A percentile compares a stretch with the other conserved stretches of the same genome.
Conservation (phyloP, 1,140 invertebrate species). For the Magallana angulata region DNA sequence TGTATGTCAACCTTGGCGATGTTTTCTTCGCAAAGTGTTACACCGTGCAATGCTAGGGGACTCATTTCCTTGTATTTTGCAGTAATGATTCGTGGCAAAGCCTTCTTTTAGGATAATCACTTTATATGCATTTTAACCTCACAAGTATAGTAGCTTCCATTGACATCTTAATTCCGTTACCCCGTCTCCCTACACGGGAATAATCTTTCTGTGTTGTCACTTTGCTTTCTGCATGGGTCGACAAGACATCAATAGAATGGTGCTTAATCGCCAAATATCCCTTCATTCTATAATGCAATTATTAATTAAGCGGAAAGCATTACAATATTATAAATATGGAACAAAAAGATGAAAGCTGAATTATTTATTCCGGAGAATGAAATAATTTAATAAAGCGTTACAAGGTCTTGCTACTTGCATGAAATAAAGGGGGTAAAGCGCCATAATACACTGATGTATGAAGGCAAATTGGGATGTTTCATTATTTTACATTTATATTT, state of each 20-base stretch:
- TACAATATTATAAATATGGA: constrained; percentile 37
- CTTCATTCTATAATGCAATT: constrained; percentile 9
- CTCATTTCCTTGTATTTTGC: constrained; percentile 16
- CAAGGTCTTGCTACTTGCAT: constrained; percentile 26
- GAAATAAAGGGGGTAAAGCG: constrained; percentile 24
- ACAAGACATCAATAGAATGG: neutral
- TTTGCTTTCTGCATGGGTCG: constrained; percentile 31
- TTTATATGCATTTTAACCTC: constrained; percentile 36
- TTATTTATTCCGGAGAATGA: constrained; percentile 26
- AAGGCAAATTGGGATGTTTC: neutral
- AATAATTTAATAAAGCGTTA: constrained; percentile 33
- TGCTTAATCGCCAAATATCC: constrained; percentile 29
- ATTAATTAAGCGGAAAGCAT: constrained; percentile 34
- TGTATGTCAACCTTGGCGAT: neutral
- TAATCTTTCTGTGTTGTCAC: constrained; percentile 33
- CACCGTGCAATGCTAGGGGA: constrained; percentile 17
- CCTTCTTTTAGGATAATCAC: constrained; percentile 24
- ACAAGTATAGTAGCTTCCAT: constrained; percentile 6
- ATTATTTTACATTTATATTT: constrained; percentile 35
- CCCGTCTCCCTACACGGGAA: neutral
- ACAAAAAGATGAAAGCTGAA: constrained; percentile 34
- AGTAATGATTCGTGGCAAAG: neutral
- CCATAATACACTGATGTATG: constrained; percentile 23
- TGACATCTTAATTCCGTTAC: constrained; percentile 34
- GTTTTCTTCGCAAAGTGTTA: neutral